A percentile compares a stretch with the other conserved stretches of the same genome.
phyloP scores from a whole-genome alignment of 2,113 vertebrate genomes.

The Chaetodon trifascialis region DNA sequence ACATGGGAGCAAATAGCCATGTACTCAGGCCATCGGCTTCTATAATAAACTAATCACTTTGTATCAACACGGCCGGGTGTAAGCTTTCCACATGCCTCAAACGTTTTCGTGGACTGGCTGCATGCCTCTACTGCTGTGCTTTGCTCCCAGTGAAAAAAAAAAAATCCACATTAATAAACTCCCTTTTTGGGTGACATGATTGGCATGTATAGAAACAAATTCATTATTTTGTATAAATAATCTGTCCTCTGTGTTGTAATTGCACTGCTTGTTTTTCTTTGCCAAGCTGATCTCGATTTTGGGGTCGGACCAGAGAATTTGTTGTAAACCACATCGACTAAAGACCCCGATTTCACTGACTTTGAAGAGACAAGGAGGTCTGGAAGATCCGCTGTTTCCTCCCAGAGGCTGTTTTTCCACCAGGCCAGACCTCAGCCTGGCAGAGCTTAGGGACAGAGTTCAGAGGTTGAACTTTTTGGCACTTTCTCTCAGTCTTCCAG shows the following conservation, averaged over 20 bases:
- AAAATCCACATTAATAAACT: slow-evolving; percentile 68
- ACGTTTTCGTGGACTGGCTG: slow-evolving; percentile 70
- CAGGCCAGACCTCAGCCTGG: slow-evolving; percentile 8
- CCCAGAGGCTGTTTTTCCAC: slow-evolving; percentile 24
- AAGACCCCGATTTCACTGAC: slow-evolving; percentile 47
- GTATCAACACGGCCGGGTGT: slow-evolving; percentile 82
- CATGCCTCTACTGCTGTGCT: slow-evolving; percentile 54
- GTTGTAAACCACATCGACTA: slow-evolving; percentile 63
- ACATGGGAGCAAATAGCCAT: slow-evolving; percentile 72
- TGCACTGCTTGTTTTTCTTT: slow-evolving; percentile 83
- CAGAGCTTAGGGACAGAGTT: slow-evolving; percentile 3
- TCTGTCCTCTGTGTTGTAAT: slow-evolving; percentile 79
- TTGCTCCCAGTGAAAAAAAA: slow-evolving; percentile 41
- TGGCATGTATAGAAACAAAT: slow-evolving; percentile 84
- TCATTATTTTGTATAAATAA: slow-evolving; percentile 85
- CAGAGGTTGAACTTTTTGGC: slow-evolving; percentile 26
- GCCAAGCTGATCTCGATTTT: slow-evolving; percentile 71
- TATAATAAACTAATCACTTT: slow-evolving; percentile 87
- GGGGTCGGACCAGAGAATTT: slow-evolving; percentile 65
- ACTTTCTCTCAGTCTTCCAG: slow-evolving; percentile 4
- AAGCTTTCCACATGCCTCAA: slow-evolving; percentile 77
- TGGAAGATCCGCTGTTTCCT: slow-evolving; percentile 22
- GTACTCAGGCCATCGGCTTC: slow-evolving; percentile 68
- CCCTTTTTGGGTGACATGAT: slow-evolving; percentile 74
- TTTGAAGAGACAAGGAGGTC: slow-evolving; percentile 64